Evolutionary conservation across 2,113 vertebrate species (phyloP).

Genomic region (Eublepharis macularius): DNA sequence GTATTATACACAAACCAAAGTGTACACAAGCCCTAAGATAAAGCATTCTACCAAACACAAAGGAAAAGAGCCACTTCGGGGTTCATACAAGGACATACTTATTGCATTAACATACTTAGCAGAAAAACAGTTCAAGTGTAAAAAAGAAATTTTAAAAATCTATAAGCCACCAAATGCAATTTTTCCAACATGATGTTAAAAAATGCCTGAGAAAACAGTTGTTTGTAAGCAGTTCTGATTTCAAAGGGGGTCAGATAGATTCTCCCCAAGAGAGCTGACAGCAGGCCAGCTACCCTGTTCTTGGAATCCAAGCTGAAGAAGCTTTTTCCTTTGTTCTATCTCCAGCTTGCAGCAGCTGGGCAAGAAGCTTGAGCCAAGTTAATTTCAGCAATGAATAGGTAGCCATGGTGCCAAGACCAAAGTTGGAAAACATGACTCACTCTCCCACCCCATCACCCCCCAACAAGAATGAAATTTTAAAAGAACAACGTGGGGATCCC

Average conservation of each 20-base stretch:
- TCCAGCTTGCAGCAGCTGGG: neutral
- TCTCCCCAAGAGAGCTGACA: neutral
- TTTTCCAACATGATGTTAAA: neutral
- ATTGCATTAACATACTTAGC: neutral
- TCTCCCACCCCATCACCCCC: neutral
- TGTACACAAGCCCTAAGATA: too few species aligned
- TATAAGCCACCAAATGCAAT: neutral
- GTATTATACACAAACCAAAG: too few species aligned
- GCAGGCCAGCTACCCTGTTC: slow-evolving; percentile 1
- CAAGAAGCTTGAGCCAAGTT: slow-evolving; percentile 8
- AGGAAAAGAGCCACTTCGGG: neutral
- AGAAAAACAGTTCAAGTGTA: neutral
- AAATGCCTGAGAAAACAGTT: neutral
- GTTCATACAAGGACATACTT: neutral
- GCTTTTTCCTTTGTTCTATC: neutral
- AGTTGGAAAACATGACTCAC: slow-evolving; percentile 16
- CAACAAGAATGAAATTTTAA: neutral
- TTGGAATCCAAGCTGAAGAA: neutral
- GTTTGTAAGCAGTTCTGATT: slow-evolving; percentile 4
- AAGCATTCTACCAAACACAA: too few species aligned
- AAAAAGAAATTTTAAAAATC: neutral
- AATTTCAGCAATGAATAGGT: neutral
- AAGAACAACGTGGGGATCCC: neutral
- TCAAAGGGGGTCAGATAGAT: slow-evolving; percentile 14
- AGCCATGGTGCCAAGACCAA: slow-evolving; percentile 18